phyloP scores from a whole-genome alignment of 2,797 vertebrate species.

The Margarornis squamiger region DNA sequence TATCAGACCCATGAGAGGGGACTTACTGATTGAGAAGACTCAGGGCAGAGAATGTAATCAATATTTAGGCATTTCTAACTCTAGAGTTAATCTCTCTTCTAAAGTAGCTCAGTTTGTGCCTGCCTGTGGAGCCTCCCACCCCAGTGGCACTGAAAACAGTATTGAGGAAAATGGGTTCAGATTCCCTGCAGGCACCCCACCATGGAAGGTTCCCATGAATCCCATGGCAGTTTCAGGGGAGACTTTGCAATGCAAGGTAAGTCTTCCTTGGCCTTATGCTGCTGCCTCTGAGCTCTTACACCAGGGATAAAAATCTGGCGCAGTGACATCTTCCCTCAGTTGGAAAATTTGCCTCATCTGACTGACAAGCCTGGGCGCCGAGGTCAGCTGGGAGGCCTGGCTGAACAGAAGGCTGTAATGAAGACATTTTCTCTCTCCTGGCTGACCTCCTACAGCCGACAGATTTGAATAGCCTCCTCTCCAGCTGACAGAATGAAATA shows the following conservation, averaged over 20 bases:
- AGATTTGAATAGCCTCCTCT: conserved; percentile 64
- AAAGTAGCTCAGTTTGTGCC: fast-evolving
- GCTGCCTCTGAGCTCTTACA: neutral
- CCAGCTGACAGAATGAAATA: conserved; percentile 61
- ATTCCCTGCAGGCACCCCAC: neutral
- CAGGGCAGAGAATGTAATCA: neutral
- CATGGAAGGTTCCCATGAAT: neutral
- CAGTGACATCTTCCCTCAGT: neutral
- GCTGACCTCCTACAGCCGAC: conserved; percentile 52
- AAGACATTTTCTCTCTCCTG: conserved; percentile 60
- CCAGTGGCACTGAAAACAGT: neutral
- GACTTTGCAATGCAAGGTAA: neutral
- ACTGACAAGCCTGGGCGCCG: neutral
- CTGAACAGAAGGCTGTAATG: conserved; percentile 64
- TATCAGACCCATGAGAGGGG: neutral
- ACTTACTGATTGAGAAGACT: neutral
- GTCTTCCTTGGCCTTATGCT: neutral
- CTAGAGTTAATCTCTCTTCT: neutral
- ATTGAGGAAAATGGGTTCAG: neutral
- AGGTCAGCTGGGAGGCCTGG: conserved; percentile 57
- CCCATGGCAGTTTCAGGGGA: neutral
- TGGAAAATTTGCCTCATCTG: conserved; percentile 37
- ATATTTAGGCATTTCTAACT: neutral
- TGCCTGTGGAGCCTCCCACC: neutral
- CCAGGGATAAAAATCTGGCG: neutral